Evolutionary conservation across 2,888 invertebrate genomes (phyloP).

Genomic region (Bruchidius siliquastri): DNA sequence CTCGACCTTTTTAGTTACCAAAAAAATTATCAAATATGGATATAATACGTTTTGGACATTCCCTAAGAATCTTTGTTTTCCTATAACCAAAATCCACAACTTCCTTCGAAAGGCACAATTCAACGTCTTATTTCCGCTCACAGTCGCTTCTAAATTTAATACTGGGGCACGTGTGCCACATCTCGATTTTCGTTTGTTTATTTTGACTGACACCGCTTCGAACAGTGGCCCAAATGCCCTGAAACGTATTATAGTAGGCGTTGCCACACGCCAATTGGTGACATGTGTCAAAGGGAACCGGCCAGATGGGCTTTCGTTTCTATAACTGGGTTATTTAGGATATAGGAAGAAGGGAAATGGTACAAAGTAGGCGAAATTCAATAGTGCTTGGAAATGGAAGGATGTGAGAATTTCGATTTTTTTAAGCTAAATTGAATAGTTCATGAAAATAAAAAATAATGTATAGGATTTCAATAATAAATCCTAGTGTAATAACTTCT

Average conservation of each 20-base stretch:
- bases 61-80: too few relatives aligned
- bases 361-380: too few relatives aligned
- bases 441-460: too few relatives aligned
- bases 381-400: too few relatives aligned
- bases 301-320: neutral
- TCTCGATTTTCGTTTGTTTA: constrained; percentile 19
- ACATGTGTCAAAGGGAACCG: neutral
- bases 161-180: constrained; percentile 15
- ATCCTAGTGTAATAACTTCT: too few relatives aligned
- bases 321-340: neutral
- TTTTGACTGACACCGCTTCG: constrained; percentile 21
- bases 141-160: constrained; percentile 15
- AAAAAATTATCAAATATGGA: too few relatives aligned
- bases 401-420: too few relatives aligned
- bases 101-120: neutral
- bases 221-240: neutral
- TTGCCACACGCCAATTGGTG: neutral
- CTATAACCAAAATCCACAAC: too few relatives aligned
- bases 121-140: neutral
- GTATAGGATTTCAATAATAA: too few relatives aligned
- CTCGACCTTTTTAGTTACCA: too few relatives aligned
- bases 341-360: neutral
- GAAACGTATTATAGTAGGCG: neutral
- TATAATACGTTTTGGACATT: too few relatives aligned
- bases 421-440: too few relatives aligned